Evolutionary conservation across 2,797 vertebrate genomes (phyloP).

Genomic region (Somateria mollissima): DNA sequence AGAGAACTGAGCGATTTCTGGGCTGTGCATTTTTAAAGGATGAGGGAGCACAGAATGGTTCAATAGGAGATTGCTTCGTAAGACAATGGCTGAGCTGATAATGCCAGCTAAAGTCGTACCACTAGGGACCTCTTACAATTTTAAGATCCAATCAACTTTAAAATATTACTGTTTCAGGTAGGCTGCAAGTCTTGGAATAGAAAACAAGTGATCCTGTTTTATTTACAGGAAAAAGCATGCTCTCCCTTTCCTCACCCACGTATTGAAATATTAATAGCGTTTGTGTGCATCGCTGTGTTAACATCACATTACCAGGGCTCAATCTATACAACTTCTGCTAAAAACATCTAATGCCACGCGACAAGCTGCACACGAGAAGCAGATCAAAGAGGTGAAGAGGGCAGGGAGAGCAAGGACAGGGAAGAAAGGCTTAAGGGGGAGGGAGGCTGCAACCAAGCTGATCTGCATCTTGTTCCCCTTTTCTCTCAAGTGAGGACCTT

Average conservation of each 20-base stretch:
- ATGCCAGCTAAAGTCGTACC: slow-evolving; percentile 67
- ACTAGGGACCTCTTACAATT: slow-evolving; percentile 67
- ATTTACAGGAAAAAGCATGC: slow-evolving; percentile 44
- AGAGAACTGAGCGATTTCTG: neutral
- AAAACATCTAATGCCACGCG: neutral
- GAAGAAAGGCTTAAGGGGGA: neutral
- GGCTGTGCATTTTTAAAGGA: neutral
- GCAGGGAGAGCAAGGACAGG: neutral
- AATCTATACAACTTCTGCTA: neutral
- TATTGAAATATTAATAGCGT: slow-evolving; percentile 57
- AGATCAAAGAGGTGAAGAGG: neutral
- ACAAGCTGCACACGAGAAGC: accelerated
- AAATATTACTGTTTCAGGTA: slow-evolving; percentile 71
- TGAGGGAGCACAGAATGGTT: neutral
- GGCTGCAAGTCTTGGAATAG: slow-evolving; percentile 47
- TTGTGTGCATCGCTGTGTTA: neutral
- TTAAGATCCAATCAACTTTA: slow-evolving; percentile 78
- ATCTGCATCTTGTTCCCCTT: neutral
- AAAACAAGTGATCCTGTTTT: slow-evolving; percentile 68
- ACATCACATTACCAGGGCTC: neutral
- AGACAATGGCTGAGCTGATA: slow-evolving; percentile 71
- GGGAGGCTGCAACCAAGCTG: neutral
- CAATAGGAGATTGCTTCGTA: slow-evolving; percentile 59
- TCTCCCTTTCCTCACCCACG: slow-evolving; percentile 36
- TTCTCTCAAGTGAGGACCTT: neutral